Evolutionary conservation across 2,113 vertebrate genomes (phyloP).

Genomic region (Corythornis vintsioides): DNA sequence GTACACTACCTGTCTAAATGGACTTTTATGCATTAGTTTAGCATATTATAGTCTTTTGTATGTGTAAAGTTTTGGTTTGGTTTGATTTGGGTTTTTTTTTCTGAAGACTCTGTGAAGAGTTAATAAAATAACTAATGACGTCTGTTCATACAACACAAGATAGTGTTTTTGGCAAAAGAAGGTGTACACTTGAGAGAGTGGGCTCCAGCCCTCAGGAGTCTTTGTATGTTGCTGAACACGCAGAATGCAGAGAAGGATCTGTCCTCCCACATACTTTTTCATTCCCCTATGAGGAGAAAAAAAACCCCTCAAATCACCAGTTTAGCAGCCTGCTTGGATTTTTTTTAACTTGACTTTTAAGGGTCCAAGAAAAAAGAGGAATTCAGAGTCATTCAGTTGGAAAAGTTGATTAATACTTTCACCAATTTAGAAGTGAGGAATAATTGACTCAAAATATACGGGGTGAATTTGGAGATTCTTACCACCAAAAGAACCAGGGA

Average conservation of each 20-base stretch:
- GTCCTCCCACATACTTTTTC: background rate
- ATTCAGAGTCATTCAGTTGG: background rate
- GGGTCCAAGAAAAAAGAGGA: background rate
- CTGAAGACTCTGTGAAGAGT: background rate
- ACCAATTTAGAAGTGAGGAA: slow-evolving; percentile 13
- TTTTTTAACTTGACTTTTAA: slow-evolving; percentile 27
- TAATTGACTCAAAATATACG: slow-evolving; percentile 15
- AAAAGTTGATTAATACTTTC: slow-evolving; percentile 48
- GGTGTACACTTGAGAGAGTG: background rate
- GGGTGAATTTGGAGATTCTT: background rate
- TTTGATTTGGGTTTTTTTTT: background rate
- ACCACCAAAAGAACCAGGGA: background rate
- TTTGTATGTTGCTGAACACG: background rate
- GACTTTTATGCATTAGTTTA: background rate
- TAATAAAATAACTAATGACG: background rate
- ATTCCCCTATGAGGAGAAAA: background rate
- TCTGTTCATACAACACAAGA: background rate
- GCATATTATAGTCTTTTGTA: background rate
- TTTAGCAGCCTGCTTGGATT: background rate
- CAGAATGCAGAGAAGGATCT: background rate
- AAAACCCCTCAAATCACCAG: background rate
- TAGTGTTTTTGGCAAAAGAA: background rate
- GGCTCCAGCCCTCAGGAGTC: background rate
- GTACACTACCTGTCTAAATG: background rate
- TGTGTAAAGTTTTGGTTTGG: no score